A percentile compares a stretch with the other conserved stretches of the same genome.
These are phyloP conservation scores for Aphelinus certus DNA, from an alignment of 1,140 invertebrate species.

Conservation along the genomic window DNA sequence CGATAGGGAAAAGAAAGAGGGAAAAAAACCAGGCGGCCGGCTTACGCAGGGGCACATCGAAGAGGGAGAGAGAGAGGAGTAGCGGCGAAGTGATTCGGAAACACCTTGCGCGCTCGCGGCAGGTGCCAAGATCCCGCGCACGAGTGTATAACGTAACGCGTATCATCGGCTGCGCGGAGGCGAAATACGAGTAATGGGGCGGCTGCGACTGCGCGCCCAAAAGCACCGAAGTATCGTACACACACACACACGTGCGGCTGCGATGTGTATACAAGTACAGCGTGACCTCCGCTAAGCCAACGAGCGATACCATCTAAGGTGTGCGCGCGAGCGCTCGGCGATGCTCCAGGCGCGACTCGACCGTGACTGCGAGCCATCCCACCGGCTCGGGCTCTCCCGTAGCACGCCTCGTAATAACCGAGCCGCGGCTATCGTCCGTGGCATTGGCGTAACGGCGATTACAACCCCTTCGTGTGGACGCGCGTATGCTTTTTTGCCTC, in stretches of 20 bases:
- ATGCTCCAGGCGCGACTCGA: constrained; percentile 40
- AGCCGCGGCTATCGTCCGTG: constrained; percentile 5
- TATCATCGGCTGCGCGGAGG: too few species aligned
- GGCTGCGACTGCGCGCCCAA: neutral
- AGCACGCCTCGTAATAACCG: constrained; percentile 17
- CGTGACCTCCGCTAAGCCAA: constrained; percentile 55
- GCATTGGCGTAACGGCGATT: constrained; percentile 41
- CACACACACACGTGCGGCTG: neutral
- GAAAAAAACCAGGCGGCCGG: too few species aligned
- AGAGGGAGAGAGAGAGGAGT: constrained; percentile 13
- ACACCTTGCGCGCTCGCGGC: constrained; percentile 55
- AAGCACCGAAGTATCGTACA: too few species aligned
- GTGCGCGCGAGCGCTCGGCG: constrained; percentile 49
- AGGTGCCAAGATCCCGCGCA: constrained; percentile 50
- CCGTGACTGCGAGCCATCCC: constrained; percentile 54
- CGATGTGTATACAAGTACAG: constrained; percentile 56
- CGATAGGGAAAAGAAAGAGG: too few species aligned
- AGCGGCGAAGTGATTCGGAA: constrained; percentile 45
- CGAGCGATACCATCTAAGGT: constrained; percentile 62
- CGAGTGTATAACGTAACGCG: too few species aligned
- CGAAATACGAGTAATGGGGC: neutral
- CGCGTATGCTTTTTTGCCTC: constrained; percentile 8
- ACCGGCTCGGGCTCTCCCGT: constrained; percentile 41
- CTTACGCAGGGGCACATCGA: constrained; percentile 1
- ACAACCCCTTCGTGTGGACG: constrained; percentile 35